phyloP scores from a whole-genome alignment of 2,888 invertebrate genomes.

The Resseliella maxima region DNA sequence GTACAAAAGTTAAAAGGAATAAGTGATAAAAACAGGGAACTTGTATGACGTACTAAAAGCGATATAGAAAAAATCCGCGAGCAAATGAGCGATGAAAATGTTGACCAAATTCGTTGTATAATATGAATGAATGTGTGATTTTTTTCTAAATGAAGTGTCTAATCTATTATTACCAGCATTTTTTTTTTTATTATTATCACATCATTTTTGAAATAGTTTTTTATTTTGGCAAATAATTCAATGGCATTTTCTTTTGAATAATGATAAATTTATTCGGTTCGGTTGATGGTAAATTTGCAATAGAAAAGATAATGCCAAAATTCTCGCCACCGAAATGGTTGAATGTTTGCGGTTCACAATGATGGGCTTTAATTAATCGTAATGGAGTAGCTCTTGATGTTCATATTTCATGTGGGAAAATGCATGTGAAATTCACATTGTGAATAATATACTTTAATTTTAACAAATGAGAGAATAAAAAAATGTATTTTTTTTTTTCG shows the following conservation, averaged over 20 bases:
- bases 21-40: too few relatives aligned
- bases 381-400: not conserved
- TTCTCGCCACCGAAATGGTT: not conserved
- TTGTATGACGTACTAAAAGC: too few relatives aligned
- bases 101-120: not conserved
- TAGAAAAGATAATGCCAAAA: too few relatives aligned
- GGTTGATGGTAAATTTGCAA: too few relatives aligned
- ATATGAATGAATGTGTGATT: not conserved
- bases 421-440: not conserved
- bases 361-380: conserved; percentile 21
- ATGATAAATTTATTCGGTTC: conserved; percentile 1
- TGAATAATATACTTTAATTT: not conserved
- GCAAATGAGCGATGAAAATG: not conserved
- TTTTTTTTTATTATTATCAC: not conserved
- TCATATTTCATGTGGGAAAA: not conserved
- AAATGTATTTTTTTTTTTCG: too few relatives aligned
- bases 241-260: too few relatives aligned
- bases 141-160: too few relatives aligned
- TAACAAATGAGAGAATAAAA: conserved; percentile 6
- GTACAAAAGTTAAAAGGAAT: too few relatives aligned
- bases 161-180: not conserved
- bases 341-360: not conserved
- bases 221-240: too few relatives aligned
- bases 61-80: not conserved
- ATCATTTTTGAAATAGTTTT: not conserved